These are phyloP conservation scores for Cygnus atratus DNA, from an alignment of 2,113 vertebrate genomes.

Conservation along the genomic window DNA sequence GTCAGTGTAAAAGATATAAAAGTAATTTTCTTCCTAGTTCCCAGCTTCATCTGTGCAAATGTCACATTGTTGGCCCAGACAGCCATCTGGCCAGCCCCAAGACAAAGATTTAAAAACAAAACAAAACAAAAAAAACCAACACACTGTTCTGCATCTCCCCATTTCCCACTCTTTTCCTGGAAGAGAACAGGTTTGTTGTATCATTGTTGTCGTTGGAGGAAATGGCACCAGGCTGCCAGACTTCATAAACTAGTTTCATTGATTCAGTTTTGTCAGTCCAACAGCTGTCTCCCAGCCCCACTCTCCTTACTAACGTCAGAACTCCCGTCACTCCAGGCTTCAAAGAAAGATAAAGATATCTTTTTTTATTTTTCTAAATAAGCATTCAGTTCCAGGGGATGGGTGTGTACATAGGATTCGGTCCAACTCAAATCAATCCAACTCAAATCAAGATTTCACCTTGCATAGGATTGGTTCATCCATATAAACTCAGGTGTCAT, in stretches of 20 bases:
- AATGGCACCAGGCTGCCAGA: not conserved
- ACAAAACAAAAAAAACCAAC: too few relatives aligned
- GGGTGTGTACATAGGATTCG: constrained; percentile 17
- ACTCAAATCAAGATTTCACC: constrained; percentile 32
- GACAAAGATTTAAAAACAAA: not conserved
- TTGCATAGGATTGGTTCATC: not conserved
- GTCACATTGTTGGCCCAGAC: constrained; percentile 41
- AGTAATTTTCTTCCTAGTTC: not conserved
- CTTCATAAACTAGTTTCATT: constrained; percentile 12
- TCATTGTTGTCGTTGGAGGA: constrained; percentile 33
- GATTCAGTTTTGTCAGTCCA: constrained; percentile 1
- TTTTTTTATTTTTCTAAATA: constrained; percentile 27
- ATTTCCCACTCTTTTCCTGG: constrained; percentile 21
- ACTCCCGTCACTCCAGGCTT: not conserved
- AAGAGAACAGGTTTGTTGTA: constrained; percentile 26
- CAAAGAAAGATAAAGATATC: constrained; percentile 50
- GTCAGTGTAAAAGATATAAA: not conserved
- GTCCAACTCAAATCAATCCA: constrained; percentile 47
- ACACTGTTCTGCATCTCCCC: not conserved
- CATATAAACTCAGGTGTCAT: constrained; percentile 10
- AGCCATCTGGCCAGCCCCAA: constrained; percentile 48
- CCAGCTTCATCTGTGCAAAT: constrained; percentile 58
- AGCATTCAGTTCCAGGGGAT: not conserved
- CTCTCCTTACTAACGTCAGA: not conserved
- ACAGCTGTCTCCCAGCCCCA: not conserved